These are phyloP conservation scores for Drymodes brunneopygia DNA, from an alignment of 2,113 vertebrate species.

Conservation along the genomic window DNA sequence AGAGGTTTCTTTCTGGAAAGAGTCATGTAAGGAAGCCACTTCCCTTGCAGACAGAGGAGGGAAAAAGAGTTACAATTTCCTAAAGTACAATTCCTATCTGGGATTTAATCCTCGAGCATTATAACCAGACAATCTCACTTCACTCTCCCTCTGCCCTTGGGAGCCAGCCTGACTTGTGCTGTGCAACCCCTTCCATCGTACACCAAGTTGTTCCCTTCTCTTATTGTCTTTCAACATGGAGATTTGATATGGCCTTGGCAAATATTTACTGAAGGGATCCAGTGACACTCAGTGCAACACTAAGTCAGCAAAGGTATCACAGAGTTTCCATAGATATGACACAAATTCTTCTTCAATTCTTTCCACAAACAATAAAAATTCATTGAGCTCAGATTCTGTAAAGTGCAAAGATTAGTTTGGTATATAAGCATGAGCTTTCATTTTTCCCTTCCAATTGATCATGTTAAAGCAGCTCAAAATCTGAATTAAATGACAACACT, in stretches of 20 bases:
- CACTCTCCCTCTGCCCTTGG: background rate
- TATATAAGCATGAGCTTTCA: background rate
- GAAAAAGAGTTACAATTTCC: background rate
- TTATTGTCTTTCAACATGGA: background rate
- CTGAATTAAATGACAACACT: conserved; percentile 44
- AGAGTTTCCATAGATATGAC: background rate
- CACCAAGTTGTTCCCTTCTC: background rate
- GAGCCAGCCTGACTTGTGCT: background rate
- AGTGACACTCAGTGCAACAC: background rate
- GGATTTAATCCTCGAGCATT: background rate
- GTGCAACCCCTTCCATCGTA: background rate
- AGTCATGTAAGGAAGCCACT: background rate
- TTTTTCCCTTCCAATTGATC: background rate
- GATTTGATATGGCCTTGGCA: background rate
- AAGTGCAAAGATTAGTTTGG: background rate
- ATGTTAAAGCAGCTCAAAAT: background rate
- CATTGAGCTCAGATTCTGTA: background rate
- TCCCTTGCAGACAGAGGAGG: background rate
- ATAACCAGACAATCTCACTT: background rate
- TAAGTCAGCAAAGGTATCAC: background rate
- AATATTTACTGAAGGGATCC: background rate
- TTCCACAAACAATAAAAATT: background rate
- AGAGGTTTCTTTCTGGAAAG: background rate
- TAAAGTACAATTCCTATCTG: background rate
- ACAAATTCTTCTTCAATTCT: background rate